Evolutionary conservation across 2,797 vertebrate species (phyloP).

Genomic region (Lacerta agilis): DNA sequence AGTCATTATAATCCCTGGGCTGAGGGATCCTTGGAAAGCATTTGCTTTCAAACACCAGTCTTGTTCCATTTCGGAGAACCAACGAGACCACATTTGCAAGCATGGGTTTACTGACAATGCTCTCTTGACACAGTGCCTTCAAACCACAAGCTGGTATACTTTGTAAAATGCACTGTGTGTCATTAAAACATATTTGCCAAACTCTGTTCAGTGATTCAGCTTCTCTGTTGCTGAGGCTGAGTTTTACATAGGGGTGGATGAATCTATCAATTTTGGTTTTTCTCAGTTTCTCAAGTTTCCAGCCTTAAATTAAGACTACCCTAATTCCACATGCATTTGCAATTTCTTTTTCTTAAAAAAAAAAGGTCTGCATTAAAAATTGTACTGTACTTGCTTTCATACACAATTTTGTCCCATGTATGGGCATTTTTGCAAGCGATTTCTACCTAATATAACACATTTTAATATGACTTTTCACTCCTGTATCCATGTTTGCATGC

Average conservation of each 20-base stretch:
- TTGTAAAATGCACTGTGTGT: constrained; percentile 37
- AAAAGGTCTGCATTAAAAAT: too few relatives aligned
- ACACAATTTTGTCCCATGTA: too few relatives aligned
- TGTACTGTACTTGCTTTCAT: too few relatives aligned
- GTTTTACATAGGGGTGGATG: not conserved
- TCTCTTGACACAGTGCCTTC: constrained; percentile 32
- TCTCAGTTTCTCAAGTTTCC: too few relatives aligned
- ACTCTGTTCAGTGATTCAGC: constrained; percentile 45
- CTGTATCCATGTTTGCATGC: too few relatives aligned
- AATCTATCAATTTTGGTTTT: too few relatives aligned
- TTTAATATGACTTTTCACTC: too few relatives aligned
- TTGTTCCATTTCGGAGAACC: constrained; percentile 15
- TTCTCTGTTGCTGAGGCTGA: constrained; percentile 17
- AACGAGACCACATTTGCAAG: constrained; percentile 51
- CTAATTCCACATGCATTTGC: too few relatives aligned
- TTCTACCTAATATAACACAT: too few relatives aligned
- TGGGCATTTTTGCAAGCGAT: too few relatives aligned
- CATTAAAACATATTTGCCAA: constrained; percentile 38
- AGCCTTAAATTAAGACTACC: too few relatives aligned
- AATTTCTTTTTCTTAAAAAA: too few relatives aligned
- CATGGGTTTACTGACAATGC: constrained; percentile 17
- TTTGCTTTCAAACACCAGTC: not conserved
- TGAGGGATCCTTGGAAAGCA: constrained; percentile 22
- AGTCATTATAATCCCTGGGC: not conserved
- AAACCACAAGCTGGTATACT: constrained; percentile 55